Base-by-base conservation (phyloP, 2,888 invertebrate species). In the Cephus pulcher region DNA sequence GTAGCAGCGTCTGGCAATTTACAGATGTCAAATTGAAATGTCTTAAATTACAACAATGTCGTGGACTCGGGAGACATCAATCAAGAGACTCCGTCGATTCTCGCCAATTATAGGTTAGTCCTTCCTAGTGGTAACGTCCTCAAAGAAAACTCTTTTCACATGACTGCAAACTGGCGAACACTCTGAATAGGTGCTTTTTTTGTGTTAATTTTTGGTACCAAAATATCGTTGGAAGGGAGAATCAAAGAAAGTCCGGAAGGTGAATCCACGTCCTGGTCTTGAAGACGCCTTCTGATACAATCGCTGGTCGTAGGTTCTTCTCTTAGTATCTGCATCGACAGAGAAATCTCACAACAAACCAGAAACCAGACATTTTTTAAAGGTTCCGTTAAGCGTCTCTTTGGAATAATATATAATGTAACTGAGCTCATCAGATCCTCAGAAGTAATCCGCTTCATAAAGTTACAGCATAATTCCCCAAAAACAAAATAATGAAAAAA, bases 181-280 rank as follows among this genome's bases (percentile, higher is more conserved):
- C 86, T 87, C 86, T 81, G 78, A 88, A 88, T 70, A 70, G 12
- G 70, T 32, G 86, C 82, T 81, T 82, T 80, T 80, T 81, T 35
- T 35, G 78, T 76, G 78, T 80, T 80, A 82, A 75, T 82, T 79
- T 84, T 78, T 79, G 86, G 86, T 97, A 97, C 97, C 97, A 93
- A 97, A 97, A 93, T 95, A 95, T 93, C 96, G 95, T 93, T 96
- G 96, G 93, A 97, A 96, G 92, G 97, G 96, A 92, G 96, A 96
- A 92, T 97, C 97, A 93, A 96, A 97, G 94, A 95, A 95, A 94
- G 95, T 96, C 93, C 95, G 95, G 94, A 95, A 95, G 93, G 95
- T 95, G 93, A 94, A 95, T 89, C 94, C 94, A 91, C 94, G 93
- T 89, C 94, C 94, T 92, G 89, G 86, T 86, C 89, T 90, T 78